These are phyloP conservation scores for Drosophila dunni DNA, from an alignment of 1,140 invertebrate species.

Conservation along the genomic window DNA sequence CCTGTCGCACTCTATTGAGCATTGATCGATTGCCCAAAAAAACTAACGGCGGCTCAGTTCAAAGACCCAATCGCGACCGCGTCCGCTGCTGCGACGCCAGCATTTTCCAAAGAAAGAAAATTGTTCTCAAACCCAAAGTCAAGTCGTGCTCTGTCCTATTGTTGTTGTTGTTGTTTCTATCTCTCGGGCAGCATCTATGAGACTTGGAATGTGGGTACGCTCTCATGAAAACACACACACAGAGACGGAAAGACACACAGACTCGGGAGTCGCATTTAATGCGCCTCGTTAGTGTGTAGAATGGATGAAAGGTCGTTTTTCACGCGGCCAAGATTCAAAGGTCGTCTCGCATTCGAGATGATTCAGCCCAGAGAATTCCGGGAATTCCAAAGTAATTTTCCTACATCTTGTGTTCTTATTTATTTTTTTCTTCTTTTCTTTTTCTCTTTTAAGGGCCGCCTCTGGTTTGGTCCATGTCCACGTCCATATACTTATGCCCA, in stretches of 20 bases:
- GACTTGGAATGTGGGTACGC: constrained; percentile 72
- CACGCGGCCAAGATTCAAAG: constrained; percentile 74
- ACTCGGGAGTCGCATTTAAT: constrained; percentile 46
- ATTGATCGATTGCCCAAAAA: constrained; percentile 79
- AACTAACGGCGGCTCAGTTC: constrained; percentile 72
- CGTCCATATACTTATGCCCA: constrained; percentile 34
- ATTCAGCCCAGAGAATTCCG: constrained; percentile 76
- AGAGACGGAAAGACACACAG: constrained; percentile 8
- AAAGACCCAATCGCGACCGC: constrained; percentile 55
- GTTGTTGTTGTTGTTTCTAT: constrained; percentile 27
- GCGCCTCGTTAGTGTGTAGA: constrained; percentile 76
- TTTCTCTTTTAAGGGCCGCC: constrained; percentile 56
- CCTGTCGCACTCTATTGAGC: constrained; percentile 50
- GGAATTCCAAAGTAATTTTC: constrained; percentile 78
- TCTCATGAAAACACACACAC: constrained; percentile 60
- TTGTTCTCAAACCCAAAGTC: constrained; percentile 76
- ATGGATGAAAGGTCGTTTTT: constrained; percentile 81
- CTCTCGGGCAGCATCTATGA: constrained; percentile 50
- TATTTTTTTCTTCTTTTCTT: constrained; percentile 40
- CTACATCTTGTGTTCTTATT: constrained; percentile 46
- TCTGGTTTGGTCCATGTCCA: constrained; percentile 49
- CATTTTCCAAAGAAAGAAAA: constrained; percentile 64
- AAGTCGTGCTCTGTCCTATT: constrained; percentile 64
- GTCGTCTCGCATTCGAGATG: constrained; percentile 68
- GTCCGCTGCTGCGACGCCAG: constrained; percentile 24